Base-by-base conservation (phyloP, 2,113 vertebrate species). In the Mobula hypostoma region DNA sequence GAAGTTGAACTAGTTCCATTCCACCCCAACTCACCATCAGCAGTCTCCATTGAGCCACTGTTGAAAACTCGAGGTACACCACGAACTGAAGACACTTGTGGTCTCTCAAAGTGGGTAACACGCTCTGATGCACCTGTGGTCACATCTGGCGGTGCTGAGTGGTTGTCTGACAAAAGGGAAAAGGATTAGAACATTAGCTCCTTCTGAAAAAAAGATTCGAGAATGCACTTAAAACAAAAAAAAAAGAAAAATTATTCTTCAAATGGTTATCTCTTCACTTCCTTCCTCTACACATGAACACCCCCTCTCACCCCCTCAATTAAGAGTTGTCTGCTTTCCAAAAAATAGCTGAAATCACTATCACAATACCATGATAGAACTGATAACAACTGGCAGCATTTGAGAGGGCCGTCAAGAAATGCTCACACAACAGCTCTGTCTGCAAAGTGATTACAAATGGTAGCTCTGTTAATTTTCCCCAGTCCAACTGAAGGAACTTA, bases 61-160 rank as follows among this genome's bases (percentile, higher is more conserved):
- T 96, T 97, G 96, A 96, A 95, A 95, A 97, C 97, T 17, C 97
- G 97, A 94, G 98, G 97, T 88, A 97, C 94, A 63, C 97, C 97
- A 96, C 97, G 97, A 94, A 98, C 96, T 0, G 98, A 98, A 1
- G 97, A 97, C 40, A 97, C 96, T 95, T 98, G 98, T 0, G 98
- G 97, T 79, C 95, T 97, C 95, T 99, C 98, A 27, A 94, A 88
- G 0, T 96, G 96, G 94, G 96, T 95, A 3, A 96, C 95, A 87
- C 96, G 97, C 94, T 98, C 98, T 78, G 97, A 96, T 77, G 99
- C 97, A 94, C 98, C 98, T 0, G 97, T 97, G 95, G 98, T 99
- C 95, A 99, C 99, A 9, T 99, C 98, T 0, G 98, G 98, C 94
- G 98, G 98, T 1, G 98, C 97, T 78, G 97, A 96, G 96, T 97